phyloP scores from a whole-genome alignment of 2,797 vertebrate species.

The Lithobates pipiens region DNA sequence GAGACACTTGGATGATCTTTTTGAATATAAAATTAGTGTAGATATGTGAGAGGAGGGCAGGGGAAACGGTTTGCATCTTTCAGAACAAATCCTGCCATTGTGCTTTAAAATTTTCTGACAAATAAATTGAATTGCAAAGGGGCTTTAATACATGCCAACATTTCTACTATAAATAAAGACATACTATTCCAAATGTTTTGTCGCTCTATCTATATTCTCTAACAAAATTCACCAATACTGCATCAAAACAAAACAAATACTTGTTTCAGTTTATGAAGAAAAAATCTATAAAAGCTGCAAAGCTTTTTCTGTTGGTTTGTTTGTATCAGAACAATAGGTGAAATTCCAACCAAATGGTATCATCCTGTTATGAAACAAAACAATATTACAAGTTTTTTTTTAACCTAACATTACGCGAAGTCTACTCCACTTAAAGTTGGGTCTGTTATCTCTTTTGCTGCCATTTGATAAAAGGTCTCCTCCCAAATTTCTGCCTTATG shows the following conservation, averaged over 20 bases:
- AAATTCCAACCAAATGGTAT: slow-evolving; percentile 34
- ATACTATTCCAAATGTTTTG: neutral
- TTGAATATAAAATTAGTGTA: no score
- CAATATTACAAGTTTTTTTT: neutral
- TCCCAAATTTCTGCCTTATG: neutral
- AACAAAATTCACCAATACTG: neutral
- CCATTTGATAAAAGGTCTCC: neutral
- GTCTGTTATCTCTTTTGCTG: slow-evolving; percentile 5
- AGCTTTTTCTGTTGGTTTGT: neutral
- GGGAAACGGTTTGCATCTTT: no score
- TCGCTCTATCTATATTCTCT: neutral
- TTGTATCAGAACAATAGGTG: slow-evolving; percentile 15
- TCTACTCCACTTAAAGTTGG: neutral
- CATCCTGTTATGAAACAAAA: slow-evolving; percentile 33
- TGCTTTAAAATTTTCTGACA: no score
- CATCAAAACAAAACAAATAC: neutral
- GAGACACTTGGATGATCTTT: no score
- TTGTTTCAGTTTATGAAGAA: neutral
- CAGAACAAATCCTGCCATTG: no score
- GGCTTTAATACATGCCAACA: no score
- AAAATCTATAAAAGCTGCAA: neutral
- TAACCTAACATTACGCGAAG: neutral
- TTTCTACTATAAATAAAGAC: no score
- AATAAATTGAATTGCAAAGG: no score
- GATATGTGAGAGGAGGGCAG: no score